These are phyloP conservation scores for Papilio polytes DNA, from an alignment of 1,140 invertebrate species.

Conservation along the genomic window DNA sequence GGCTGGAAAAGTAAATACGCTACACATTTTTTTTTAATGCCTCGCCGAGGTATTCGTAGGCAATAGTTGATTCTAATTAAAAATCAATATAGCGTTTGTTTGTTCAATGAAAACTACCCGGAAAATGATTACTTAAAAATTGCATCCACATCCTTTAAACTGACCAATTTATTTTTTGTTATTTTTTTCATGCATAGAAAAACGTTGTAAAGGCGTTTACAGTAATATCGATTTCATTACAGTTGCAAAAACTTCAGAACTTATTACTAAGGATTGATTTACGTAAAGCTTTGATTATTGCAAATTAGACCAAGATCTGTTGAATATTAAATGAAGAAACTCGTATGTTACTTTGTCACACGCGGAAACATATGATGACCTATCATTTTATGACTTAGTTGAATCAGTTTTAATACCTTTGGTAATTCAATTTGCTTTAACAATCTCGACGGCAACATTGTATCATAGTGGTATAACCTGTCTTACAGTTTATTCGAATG, in stretches of 20 bases:
- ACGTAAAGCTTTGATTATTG: slow-evolving; percentile 1
- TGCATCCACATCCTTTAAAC: not conserved
- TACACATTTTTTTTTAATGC: too few relatives aligned
- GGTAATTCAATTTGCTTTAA: not conserved
- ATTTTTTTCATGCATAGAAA: not conserved
- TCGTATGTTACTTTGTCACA: slow-evolving; percentile 6
- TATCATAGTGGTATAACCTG: not conserved
- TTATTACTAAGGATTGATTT: not conserved
- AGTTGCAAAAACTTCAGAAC: not conserved
- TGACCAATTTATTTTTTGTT: not conserved
- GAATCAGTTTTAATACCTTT: not conserved
- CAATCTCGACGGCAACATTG: not conserved
- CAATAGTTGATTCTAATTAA: not conserved
- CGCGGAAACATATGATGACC: not conserved
- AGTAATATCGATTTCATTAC: slow-evolving; percentile 6
- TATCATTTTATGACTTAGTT: not conserved
- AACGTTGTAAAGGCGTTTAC: not conserved
- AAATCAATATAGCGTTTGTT: not conserved
- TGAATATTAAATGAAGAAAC: not conserved
- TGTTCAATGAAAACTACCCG: not conserved
- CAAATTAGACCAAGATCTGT: not conserved
- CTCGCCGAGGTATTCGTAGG: too few relatives aligned
- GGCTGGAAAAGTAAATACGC: too few relatives aligned
- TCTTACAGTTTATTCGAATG: not conserved
- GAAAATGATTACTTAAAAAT: not conserved